These are phyloP conservation scores for Mallotus villosus DNA, from an alignment of 2,797 vertebrate species.

Conservation along the genomic window DNA sequence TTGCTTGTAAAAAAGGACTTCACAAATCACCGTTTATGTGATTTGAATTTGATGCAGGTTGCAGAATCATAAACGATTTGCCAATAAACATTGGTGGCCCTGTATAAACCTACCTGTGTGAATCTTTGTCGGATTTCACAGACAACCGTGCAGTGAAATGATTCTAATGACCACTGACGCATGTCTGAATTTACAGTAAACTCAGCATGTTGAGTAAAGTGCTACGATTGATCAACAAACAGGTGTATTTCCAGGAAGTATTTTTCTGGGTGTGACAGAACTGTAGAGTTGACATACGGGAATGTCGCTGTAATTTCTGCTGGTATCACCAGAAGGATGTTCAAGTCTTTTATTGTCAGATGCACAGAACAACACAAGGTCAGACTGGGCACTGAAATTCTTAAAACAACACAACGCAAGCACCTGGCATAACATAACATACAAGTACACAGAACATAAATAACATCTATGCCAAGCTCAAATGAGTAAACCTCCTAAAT, in stretches of 20 bases:
- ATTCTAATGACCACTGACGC: neutral
- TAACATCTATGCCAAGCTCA: too few species aligned
- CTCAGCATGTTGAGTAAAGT: constrained; percentile 45
- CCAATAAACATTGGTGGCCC: neutral
- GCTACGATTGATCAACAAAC: constrained; percentile 51
- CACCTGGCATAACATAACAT: too few species aligned
- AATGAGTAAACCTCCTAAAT: too few species aligned
- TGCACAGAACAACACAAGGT: too few species aligned
- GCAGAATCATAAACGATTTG: neutral
- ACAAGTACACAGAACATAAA: too few species aligned
- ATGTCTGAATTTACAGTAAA: constrained; percentile 38
- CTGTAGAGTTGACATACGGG: constrained; percentile 31
- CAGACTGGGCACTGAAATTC: too few species aligned
- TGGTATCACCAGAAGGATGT: constrained; percentile 6
- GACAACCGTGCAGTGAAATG: neutral
- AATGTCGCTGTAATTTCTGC: constrained; percentile 15
- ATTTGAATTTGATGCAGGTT: neutral
- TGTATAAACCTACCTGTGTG: neutral
- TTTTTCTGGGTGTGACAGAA: constrained; percentile 16
- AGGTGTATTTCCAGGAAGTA: constrained; percentile 44
- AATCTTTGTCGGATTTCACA: neutral
- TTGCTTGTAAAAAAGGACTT: too few species aligned
- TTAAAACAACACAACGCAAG: too few species aligned
- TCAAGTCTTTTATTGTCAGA: too few species aligned
- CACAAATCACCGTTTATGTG: neutral